Conservation (phyloP, 1,140 invertebrate species). For the Trialeurodes vaporariorum region DNA sequence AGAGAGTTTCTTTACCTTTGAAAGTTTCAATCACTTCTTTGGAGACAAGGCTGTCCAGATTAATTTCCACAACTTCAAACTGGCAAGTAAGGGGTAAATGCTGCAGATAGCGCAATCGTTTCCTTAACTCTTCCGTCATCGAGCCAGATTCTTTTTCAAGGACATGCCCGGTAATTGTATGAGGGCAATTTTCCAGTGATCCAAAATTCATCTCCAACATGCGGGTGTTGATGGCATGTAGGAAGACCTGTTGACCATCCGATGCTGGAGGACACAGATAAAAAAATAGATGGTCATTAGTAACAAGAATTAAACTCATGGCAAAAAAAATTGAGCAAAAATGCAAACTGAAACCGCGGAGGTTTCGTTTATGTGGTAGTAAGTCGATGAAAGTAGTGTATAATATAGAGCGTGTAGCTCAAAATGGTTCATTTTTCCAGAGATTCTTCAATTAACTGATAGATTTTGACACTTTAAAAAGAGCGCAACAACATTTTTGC, state of each 20-base stretch:
- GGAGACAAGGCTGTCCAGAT: slow-evolving; percentile 59
- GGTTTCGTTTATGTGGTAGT: no score
- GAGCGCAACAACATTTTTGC: no score
- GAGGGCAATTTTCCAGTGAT: slow-evolving; percentile 61
- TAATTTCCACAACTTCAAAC: slow-evolving; percentile 80
- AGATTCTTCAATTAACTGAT: no score
- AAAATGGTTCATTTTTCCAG: no score
- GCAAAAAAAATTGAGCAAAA: no score
- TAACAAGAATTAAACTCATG: no score
- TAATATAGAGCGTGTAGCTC: no score
- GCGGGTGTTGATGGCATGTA: slow-evolving; percentile 81
- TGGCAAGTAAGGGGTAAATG: slow-evolving; percentile 83
- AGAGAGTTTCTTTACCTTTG: slow-evolving; percentile 48
- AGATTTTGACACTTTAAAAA: no score
- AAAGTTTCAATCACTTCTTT: slow-evolving; percentile 50
- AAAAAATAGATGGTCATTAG: no score
- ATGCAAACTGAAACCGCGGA: no score
- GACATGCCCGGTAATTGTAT: slow-evolving; percentile 55
- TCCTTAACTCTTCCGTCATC: slow-evolving; percentile 66
- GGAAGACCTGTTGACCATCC: slow-evolving; percentile 85
- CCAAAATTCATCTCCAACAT: slow-evolving; percentile 83
- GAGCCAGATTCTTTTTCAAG: slow-evolving; percentile 73
- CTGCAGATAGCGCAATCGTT: slow-evolving; percentile 64
- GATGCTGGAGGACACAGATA: no score
- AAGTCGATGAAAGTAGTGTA: no score